These are phyloP conservation scores for Lithophane semibrunnea DNA, from an alignment of 2,888 invertebrate species.

Conservation along the genomic window DNA sequence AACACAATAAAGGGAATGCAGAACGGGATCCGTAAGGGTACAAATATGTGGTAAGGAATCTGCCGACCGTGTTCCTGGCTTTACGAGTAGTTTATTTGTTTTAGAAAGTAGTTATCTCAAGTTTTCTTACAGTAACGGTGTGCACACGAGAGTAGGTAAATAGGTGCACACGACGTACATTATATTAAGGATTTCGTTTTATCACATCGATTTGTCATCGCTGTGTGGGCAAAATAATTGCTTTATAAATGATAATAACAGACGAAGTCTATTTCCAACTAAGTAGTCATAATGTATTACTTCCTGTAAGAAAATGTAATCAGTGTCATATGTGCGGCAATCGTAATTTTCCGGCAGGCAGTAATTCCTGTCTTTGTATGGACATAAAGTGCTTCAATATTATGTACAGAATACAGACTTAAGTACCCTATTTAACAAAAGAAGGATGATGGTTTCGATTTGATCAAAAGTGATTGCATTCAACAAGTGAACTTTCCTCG, in stretches of 20 bases:
- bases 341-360: conserved; percentile 57
- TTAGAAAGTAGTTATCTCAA: conserved; percentile 23
- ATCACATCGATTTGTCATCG: conserved; percentile 61
- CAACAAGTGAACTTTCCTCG: conserved; percentile 86
- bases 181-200: conserved; percentile 26
- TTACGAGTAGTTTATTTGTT: conserved; percentile 37
- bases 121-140: conserved; percentile 5
- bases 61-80: conserved; percentile 74
- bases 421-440: conserved; percentile 51
- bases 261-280: conserved; percentile 48
- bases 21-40: conserved; percentile 72
- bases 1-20: conserved; percentile 80
- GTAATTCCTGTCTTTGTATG: conserved; percentile 45
- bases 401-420: conserved; percentile 2
- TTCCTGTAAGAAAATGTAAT: conserved; percentile 65
- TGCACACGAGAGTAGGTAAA: not conserved
- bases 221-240: conserved; percentile 64
- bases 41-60: conserved; percentile 84
- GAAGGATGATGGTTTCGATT: conserved; percentile 64
- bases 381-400: conserved; percentile 23
- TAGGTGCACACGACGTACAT: too few species aligned
- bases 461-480: conserved; percentile 77
- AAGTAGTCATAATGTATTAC: conserved; percentile 47
- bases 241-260: conserved; percentile 64
- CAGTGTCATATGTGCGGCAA: conserved; percentile 51